A percentile compares a stretch with the other conserved stretches of the same genome.
Evolutionary conservation across 2,797 vertebrate genomes (phyloP).

Genomic region (Cyprinodon diabolis): DNA sequence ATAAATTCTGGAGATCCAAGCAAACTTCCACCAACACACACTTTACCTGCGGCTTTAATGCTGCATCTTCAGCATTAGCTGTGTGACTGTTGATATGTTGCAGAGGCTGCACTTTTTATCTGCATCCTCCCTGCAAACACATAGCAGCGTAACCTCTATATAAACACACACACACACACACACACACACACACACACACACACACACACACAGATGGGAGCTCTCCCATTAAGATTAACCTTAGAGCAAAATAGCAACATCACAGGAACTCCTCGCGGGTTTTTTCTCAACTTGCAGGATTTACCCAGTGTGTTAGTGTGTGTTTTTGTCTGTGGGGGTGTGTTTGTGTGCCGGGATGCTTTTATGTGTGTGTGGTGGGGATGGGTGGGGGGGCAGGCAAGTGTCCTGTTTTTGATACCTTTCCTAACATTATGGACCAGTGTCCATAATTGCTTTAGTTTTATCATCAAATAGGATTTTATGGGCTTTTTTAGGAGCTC

Average conservation of each 20-base stretch:
- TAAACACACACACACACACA: conserved; percentile 22
- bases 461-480: not conserved
- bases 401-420: not conserved
- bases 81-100: conserved; percentile 53
- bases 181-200: conserved; percentile 20
- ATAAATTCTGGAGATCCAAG: conserved; percentile 44
- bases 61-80: conserved; percentile 36
- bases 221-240: conserved; percentile 42
- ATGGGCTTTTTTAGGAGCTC: not conserved
- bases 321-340: not conserved
- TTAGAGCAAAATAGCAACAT: conserved; percentile 43
- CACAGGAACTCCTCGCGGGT: conserved; percentile 44
- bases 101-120: conserved; percentile 67
- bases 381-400: not conserved
- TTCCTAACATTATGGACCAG: not conserved
- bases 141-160: conserved; percentile 41
- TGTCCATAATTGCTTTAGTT: not conserved
- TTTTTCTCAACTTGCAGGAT: conserved; percentile 14
- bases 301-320: conserved; percentile 2
- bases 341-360: not conserved
- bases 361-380: too few relatives aligned
- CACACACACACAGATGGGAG: conserved; percentile 15
- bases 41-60: conserved; percentile 30
- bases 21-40: conserved; percentile 11
- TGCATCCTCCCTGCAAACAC: conserved; percentile 40